A percentile compares a stretch with the other conserved stretches of the same genome.
Evolutionary conservation across 2,113 vertebrate genomes (phyloP).

Genomic region (Cynopterus brachyotis): DNA sequence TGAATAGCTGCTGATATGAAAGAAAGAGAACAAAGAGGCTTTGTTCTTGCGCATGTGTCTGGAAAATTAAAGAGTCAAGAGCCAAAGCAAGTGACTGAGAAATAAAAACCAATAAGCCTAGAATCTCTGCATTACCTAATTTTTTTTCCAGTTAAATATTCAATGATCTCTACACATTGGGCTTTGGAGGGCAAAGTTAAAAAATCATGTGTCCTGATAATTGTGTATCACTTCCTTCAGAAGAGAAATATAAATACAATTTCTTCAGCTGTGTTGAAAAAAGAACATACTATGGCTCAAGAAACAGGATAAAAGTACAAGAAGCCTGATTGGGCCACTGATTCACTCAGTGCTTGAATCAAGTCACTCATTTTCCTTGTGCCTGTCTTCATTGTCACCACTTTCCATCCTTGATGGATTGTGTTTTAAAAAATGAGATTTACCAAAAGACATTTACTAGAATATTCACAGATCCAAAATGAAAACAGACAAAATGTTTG

Average conservation of each 20-base stretch:
- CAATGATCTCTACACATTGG: not conserved
- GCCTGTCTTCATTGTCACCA: slow-evolving; percentile 9
- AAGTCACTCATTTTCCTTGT: slow-evolving; percentile 7
- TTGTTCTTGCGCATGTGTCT: not conserved
- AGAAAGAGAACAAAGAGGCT: slow-evolving; percentile 27
- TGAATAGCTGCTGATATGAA: slow-evolving; percentile 35
- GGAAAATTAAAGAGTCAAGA: slow-evolving; percentile 4
- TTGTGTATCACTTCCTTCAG: slow-evolving; percentile 9
- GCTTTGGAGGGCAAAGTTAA: slow-evolving; percentile 49
- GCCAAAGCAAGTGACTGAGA: not conserved
- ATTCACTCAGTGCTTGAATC: slow-evolving; percentile 11
- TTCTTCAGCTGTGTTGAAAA: not conserved
- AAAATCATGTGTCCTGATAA: slow-evolving; percentile 41
- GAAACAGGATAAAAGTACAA: slow-evolving; percentile 22
- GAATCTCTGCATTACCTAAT: not conserved
- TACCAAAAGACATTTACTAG: slow-evolving; percentile 40
- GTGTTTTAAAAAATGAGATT: slow-evolving; percentile 47
- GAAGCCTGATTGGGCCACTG: not conserved
- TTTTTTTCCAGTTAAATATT: not conserved
- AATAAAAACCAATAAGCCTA: not conserved
- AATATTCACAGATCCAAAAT: slow-evolving; percentile 28
- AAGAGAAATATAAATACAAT: not conserved
- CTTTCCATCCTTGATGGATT: not conserved
- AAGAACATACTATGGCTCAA: not conserved
- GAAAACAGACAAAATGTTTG: not conserved